Base-by-base conservation (phyloP, 2,888 invertebrate species). In the Hydriomena furcata region DNA sequence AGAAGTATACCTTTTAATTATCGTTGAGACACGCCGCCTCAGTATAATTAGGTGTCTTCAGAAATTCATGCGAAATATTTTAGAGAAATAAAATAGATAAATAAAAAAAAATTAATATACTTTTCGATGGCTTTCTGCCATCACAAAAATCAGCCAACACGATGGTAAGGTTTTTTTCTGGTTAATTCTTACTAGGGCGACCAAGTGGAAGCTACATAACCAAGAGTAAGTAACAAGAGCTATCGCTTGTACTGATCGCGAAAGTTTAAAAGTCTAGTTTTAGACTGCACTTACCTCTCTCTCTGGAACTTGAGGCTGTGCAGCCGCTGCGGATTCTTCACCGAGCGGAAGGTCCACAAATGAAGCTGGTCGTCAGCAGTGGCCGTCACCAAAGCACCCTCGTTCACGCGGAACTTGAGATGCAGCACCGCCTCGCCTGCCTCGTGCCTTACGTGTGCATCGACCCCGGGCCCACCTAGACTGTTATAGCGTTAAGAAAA, bases 261-360 rank as follows among this genome's bases (percentile, higher is more conserved):
- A 4, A 17, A 17, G 17, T 17, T 17, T 17, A 17, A 17, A 3
- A 17, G 4, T 3, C 2, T 17, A 17, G 17, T 3, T n/a, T n/a
- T n/a, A n/a, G n/a, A n/a, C n/a, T n/a, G 4, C 6, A 7, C 23
- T 85, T 84, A 97, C 98, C 96, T 95, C 91, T 99, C 99, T 76
- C 97, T 94, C 88, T 98, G 97, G 90, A 99, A 99, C 91, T 99
- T 98, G 79, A 99, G 94, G 68, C 97, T 96, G 91, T 99, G 99
- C 66, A 98, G 96, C 72, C 99, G 94, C 91, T 97, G 97, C 52
- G 99, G 97, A 64, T 93, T 94, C 91, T 97, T 97, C 38, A 47
- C 93, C 98, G 96, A 71, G 34, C 97, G 92, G 91, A 98, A 97
- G 91, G 96, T 98, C 99, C 99, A 99, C 68, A 99, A 93, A 90